These are phyloP conservation scores for Drosophila suzukii DNA, from an alignment of 1,140 invertebrate genomes.

Conservation along the genomic window DNA sequence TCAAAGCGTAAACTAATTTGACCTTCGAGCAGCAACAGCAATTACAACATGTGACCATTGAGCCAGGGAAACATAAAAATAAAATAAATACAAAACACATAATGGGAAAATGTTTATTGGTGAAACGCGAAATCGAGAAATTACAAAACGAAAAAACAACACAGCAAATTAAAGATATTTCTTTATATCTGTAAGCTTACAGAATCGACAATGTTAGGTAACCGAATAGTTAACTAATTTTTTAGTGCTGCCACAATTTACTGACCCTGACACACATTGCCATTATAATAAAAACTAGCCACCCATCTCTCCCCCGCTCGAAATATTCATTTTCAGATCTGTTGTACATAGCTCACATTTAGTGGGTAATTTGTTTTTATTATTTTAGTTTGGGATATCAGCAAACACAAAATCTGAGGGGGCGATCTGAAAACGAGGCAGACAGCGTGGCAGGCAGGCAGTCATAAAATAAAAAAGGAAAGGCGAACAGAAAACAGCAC, in stretches of 20 bases:
- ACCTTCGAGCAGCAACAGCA: slow-evolving; percentile 62
- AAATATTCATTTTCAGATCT: slow-evolving; percentile 15
- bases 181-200: not conserved
- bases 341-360: slow-evolving; percentile 32
- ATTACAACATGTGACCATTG: slow-evolving; percentile 68
- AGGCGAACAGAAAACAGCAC: slow-evolving; percentile 14
- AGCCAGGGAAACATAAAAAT: slow-evolving; percentile 10
- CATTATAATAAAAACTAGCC: slow-evolving; percentile 51
- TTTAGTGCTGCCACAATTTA: slow-evolving; percentile 30
- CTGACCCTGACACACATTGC: slow-evolving; percentile 63
- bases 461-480: slow-evolving; percentile 50
- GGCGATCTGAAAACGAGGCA: slow-evolving; percentile 21
- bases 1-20: slow-evolving; percentile 76
- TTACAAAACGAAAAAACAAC: not conserved
- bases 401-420: slow-evolving; percentile 16
- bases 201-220: not conserved
- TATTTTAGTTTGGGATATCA: slow-evolving; percentile 55
- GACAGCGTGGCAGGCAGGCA: slow-evolving; percentile 69
- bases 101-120: slow-evolving; percentile 8
- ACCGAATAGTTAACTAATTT: slow-evolving; percentile 14
- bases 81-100: slow-evolving; percentile 1
- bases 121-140: not conserved
- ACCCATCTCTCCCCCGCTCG: not conserved
- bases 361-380: slow-evolving; percentile 56
- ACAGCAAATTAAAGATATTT: not conserved